A percentile compares a stretch with the other conserved stretches of the same genome.
Conservation (phyloP, 2,797 vertebrate species). For the Delichon dasypus region DNA sequence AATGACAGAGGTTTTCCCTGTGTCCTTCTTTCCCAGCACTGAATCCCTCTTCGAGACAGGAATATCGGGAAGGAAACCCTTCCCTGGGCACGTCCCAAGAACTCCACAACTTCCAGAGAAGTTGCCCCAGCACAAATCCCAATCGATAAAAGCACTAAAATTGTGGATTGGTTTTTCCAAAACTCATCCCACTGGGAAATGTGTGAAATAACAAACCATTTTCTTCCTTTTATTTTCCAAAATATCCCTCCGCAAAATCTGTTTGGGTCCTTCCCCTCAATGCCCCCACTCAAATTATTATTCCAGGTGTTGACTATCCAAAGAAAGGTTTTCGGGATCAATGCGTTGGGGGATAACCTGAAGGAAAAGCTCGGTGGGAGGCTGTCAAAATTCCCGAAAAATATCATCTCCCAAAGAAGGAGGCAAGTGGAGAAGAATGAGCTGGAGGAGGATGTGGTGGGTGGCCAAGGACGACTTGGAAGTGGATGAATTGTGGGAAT, state of each 20-base stretch:
- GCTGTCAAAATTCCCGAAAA: neutral
- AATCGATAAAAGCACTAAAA: neutral
- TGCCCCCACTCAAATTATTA: too few relatives aligned
- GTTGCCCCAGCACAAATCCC: neutral
- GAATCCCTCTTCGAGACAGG: too few relatives aligned
- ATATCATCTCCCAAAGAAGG: neutral
- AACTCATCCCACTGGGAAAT: neutral
- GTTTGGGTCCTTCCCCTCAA: rapidly evolving
- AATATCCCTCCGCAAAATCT: neutral
- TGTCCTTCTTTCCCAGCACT: too few relatives aligned
- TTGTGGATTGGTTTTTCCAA: neutral
- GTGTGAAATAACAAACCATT: neutral
- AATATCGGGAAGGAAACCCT: neutral
- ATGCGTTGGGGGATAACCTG: neutral
- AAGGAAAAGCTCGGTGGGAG: neutral
- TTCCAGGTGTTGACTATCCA: neutral
- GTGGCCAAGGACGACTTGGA: neutral
- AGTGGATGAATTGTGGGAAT: neutral
- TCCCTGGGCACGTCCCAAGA: neutral
- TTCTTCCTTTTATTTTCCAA: neutral
- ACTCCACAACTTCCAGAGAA: neutral
- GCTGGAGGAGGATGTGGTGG: neutral
- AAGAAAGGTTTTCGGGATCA: neutral
- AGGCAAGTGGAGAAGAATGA: neutral
- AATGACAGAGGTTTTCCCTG: too few relatives aligned